Base-by-base conservation (phyloP, 2,113 vertebrate genomes). In the Amazona vittata region DNA sequence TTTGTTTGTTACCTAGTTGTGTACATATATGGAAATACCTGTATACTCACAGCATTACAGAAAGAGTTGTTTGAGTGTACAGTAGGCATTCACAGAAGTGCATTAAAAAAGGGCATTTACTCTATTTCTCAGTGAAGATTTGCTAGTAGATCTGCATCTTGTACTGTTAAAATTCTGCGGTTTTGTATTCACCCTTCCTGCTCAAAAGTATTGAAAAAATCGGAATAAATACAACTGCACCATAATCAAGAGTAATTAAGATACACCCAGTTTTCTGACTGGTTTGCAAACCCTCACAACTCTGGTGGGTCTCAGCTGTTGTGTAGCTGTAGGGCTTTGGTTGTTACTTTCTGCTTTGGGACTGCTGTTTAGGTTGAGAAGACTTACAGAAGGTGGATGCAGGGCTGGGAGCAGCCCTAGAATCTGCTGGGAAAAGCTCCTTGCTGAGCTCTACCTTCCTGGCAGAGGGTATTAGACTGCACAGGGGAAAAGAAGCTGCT, bases 301-400 rank as follows among this genome's bases (percentile, higher is more conserved):
- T 57, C n/a, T 25, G 64, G 8, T 25, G 83, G 35, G 35, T 13
- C 15, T 63, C 31, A 6, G 0, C 3, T 3, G 0, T 1, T 0
- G 1, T 0, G 1, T 2, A 3, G 7, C 5, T 10, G 3, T 9
- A 6, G 41, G 41, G 20, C 12, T 90, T 41, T 29, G 39, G 33
- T 11, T 17, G 2, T 8, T 7, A 3, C 0, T 8, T 33, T 15
- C 19, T n/a, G 37, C 13, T 39, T 1, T 28, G 53, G 46, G 41
- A 22, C 5, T 22, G 7, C 20, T 20, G 15, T 1, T 29, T 3
- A 9, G 26, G 35, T 1, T 4, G n/a, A 11, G 4, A 0, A 0
- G 25, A 4, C 0, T 6, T 8, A 2, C 26, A 7, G 26, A 2
- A 63, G 11, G 25, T 18, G 53, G 14, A 4, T 15, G 19, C 1